A percentile compares a stretch with the other conserved stretches of the same genome.
Conservation (phyloP, 2,797 vertebrate genomes). For the Echeneis naucrates region DNA sequence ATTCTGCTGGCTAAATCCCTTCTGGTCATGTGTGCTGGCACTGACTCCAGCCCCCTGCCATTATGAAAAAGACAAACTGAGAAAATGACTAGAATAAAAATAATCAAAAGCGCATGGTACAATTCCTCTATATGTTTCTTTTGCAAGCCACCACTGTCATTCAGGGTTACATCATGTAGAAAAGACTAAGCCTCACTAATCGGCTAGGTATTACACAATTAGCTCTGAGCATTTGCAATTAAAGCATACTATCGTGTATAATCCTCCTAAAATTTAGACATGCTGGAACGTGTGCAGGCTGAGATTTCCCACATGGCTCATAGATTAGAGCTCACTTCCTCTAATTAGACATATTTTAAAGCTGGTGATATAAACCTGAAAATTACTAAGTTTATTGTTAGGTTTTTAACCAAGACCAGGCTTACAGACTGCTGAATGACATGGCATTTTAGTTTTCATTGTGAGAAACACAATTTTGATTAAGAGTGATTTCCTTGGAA, state of each 20-base stretch:
- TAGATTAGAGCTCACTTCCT: constrained; percentile 47
- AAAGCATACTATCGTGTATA: constrained; percentile 43
- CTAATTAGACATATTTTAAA: constrained; percentile 46
- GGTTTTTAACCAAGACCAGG: constrained; percentile 28
- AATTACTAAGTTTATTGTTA: constrained; percentile 28
- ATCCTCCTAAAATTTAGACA: constrained; percentile 52
- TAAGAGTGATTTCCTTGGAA: not conserved
- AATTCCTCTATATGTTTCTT: not conserved
- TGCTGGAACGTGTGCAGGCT: constrained; percentile 44
- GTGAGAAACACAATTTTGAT: not conserved
- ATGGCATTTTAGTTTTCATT: constrained; percentile 7
- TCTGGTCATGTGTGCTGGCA: constrained; percentile 6
- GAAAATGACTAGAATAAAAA: not conserved
- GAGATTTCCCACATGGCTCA: constrained; percentile 56
- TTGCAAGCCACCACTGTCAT: not conserved
- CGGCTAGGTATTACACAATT: constrained; percentile 51
- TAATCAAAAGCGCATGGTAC: not conserved
- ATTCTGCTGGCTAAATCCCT: not conserved
- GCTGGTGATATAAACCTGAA: constrained; percentile 31
- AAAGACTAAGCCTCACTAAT: constrained; percentile 25
- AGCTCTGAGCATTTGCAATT: constrained; percentile 46
- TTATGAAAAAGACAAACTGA: not conserved
- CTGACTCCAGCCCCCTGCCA: not conserved
- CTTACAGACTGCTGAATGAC: not conserved
- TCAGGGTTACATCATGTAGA: constrained; percentile 28